Evolutionary conservation across 2,797 vertebrate species (phyloP), one percentile per base, ranked within the genome.

Genomic region (Myotis daubentonii): DNA sequence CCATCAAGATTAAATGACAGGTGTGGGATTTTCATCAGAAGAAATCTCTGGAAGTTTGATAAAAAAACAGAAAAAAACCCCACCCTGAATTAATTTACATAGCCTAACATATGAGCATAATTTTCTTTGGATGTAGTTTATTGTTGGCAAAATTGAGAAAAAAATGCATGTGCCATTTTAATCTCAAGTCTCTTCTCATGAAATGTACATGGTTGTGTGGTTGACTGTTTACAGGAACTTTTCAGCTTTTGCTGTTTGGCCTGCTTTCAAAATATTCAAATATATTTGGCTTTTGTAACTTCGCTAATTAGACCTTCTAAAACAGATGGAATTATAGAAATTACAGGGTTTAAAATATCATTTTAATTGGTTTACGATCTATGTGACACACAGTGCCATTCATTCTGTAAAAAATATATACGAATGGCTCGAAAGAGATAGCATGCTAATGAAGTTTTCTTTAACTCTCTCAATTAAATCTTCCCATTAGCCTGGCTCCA

Each of bases 301-400:
- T 98, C 87, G 96, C 98, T 98, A 98, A 98, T 98, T 98, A 98
- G 98, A 98, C 97, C 97, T 97, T 98, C 97, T 97, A 98, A 98
- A 98, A 97, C 98, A 98, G 98, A 98, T 98, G 98, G 98, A 98
- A 98, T 98, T 98, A 98, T 97, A 98, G 98, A 98, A 98, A 98
- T 98, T 97, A 97, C 97, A 98, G 97, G 96, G 98, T 98, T 98
- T 98, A 98, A 98, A 98, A 98, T 98, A 98, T 97, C 97, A 96
- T 97, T 98, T 98, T 98, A 98, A 98, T 98, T 98, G 98, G 98
- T 98, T 98, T 98, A 98, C 93, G 93, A 98, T 98, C 98, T 98
- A 97, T 97, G 98, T 98, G 98, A 98, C 98, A 98, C 97, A 94
- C 94, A 97, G 97, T 98, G 97, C 97, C 97, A 98, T 97, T 98